Base-by-base conservation (phyloP, 2,113 vertebrate genomes). In the Apteryx owenii region DNA sequence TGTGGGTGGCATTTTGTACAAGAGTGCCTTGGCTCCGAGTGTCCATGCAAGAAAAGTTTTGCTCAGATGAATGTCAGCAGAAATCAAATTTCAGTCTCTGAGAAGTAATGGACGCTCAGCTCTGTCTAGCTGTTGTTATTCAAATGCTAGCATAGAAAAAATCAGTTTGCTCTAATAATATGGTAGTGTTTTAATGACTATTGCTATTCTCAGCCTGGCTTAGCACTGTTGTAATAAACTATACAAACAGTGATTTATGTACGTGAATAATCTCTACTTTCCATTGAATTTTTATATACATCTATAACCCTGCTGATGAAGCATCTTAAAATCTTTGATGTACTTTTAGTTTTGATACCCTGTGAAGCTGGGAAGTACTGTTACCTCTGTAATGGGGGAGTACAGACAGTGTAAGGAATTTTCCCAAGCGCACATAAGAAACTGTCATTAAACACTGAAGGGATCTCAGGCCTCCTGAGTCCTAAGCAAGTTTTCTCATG, bases 1-100 rank as follows among this genome's bases (percentile, higher is more conserved):
- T 85, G 64, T 95, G 85, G 85, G 91, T 85, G 91, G 94, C 68
- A 94, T 89, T 92, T 95, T 94, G 75, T 64, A 89, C 78, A 88
- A 82, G 53, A 81, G 18, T 64, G 48, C 6, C 71, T 54, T 85
- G 84, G 48, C 16, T 82, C 64, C 2, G 2, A 77, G 12, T 69
- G 50, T 6, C 44, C 40, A 38, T 42, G 6, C 13, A 79, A 53
- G 29, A 89, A 58, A 62, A 87, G 78, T 31, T 77, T 85, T 84
- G 4, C n/a, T 91, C 20, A 66, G 81, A 84, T 58, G 40, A 94
- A 53, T 42, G 26, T 54, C 38, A 88, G 23, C 28, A 88, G 51
- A 92, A 92, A 93, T 62, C 21, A 75, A 9, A 68, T 61, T 92
- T 89, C 53, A 68, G 23, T 80, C 0, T 1, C n/a, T 79, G 38